A percentile compares a stretch with the other conserved stretches of the same genome.
phyloP scores from a whole-genome alignment of 2,888 invertebrate species.

The Andrena fulva region DNA sequence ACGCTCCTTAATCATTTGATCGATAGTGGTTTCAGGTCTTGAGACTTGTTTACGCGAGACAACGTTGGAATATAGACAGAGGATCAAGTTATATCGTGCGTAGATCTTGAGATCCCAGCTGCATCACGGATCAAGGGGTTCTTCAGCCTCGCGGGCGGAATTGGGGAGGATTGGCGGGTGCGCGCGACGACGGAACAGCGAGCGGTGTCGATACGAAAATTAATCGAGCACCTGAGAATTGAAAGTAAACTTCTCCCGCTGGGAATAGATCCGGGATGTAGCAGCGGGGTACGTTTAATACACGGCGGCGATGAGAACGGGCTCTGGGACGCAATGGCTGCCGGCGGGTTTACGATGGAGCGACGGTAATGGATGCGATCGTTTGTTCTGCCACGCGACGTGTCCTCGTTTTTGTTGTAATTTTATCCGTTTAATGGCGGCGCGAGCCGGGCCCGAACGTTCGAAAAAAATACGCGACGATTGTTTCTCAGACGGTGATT shows the following conservation, averaged over 20 bases:
- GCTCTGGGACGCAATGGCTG: constrained; percentile 46
- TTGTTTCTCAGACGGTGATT: constrained; percentile 58
- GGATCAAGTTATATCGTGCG: neutral
- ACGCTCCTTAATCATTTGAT: no score
- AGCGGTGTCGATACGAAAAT: constrained; percentile 65
- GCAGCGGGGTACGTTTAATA: constrained; percentile 60
- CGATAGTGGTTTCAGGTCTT: no score
- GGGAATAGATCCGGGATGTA: constrained; percentile 52
- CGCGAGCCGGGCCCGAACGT: constrained; percentile 2
- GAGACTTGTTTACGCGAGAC: no score
- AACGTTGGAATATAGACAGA: neutral
- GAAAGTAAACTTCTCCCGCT: constrained; percentile 68
- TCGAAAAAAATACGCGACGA: constrained; percentile 43
- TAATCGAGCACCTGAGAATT: constrained; percentile 71
- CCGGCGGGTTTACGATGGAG: constrained; percentile 62
- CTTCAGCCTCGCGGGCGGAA: constrained; percentile 44
- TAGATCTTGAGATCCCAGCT: neutral
- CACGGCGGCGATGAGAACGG: constrained; percentile 32
- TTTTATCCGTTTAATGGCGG: constrained; percentile 65
- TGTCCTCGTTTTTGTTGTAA: constrained; percentile 67
- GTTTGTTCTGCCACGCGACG: constrained; percentile 65
- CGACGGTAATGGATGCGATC: constrained; percentile 69
- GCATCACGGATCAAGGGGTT: constrained; percentile 25
- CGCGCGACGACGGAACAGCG: constrained; percentile 9
- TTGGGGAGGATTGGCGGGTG: constrained; percentile 42